Conservation (phyloP, 2,113 vertebrate species). For the Thamnaconus septentrionalis region DNA sequence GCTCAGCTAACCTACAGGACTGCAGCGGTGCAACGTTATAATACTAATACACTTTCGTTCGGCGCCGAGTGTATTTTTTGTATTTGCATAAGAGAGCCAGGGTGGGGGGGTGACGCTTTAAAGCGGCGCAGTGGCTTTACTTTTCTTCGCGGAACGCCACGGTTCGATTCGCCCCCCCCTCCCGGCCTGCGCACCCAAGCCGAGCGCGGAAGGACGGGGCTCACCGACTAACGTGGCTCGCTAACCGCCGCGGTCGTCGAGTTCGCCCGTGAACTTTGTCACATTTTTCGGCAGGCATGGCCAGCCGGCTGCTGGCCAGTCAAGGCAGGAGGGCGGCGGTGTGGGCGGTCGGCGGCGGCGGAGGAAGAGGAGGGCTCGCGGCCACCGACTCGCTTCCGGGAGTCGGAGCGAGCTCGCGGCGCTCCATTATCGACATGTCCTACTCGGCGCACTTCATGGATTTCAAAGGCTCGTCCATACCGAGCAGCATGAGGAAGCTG, state of each 20-base stretch:
- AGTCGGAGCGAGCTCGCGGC: conserved; percentile 55
- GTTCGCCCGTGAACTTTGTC: conserved; percentile 73
- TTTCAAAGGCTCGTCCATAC: conserved; percentile 87
- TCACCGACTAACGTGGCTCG: conserved; percentile 50
- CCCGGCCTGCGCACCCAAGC: conserved; percentile 2
- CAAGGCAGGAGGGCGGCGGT: conserved; percentile 23
- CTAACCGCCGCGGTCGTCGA: conserved; percentile 21
- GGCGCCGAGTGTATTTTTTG: not conserved
- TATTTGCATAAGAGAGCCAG: not conserved
- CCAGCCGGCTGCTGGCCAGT: conserved; percentile 28
- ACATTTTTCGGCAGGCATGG: conserved; percentile 59
- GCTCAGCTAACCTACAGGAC: conserved; percentile 2
- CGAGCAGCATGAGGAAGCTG: conserved; percentile 88
- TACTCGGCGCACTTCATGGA: conserved; percentile 94
- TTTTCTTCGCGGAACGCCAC: not conserved
- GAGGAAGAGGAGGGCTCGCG: conserved; percentile 11
- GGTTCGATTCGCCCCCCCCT: not conserved
- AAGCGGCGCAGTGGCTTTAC: not conserved
- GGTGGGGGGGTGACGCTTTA: not conserved
- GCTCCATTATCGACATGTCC: conserved; percentile 88
- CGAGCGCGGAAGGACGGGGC: not conserved
- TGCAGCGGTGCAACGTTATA: conserved; percentile 31
- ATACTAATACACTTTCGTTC: conserved; percentile 13
- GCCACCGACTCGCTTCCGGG: conserved; percentile 53
- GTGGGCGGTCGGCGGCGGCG: conserved; percentile 20